Percentiles rank a stretch among this genome's conserved stretches.
These are phyloP conservation scores for Hydrochoerus hydrochaeris DNA, from an alignment of 2,113 vertebrate species.

Conservation along the genomic window DNA sequence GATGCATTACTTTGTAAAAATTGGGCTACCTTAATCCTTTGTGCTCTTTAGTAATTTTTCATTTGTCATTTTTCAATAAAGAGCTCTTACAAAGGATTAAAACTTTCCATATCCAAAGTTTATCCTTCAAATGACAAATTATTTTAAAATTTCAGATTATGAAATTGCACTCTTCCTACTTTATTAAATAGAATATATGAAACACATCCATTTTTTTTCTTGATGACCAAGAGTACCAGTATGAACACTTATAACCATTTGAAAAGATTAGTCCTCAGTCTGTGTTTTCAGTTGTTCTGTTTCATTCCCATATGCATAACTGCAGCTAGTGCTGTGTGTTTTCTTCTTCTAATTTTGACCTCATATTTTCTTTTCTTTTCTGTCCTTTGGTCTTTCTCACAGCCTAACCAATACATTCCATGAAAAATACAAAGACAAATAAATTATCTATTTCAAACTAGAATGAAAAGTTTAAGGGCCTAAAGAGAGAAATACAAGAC, in stretches of 20 bases:
- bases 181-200: neutral
- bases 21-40: neutral
- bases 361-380: neutral
- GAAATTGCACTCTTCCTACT: neutral
- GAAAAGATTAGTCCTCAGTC: neutral
- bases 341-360: conserved; percentile 1
- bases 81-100: conserved; percentile 13
- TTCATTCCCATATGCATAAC: neutral
- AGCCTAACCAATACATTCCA: neutral
- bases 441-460: conserved; percentile 25
- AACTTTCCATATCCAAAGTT: neutral
- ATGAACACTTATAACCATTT: neutral
- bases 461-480: neutral
- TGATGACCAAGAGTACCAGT: neutral
- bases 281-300: neutral
- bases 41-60: neutral
- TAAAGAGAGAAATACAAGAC: conserved; percentile 15
- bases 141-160: conserved; percentile 36
- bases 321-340: neutral
- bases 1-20: neutral
- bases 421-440: neutral
- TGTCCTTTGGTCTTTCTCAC: neutral
- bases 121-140: conserved; percentile 20
- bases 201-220: neutral
- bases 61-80: conserved; percentile 19